Percentiles rank a stretch among this genome's conserved stretches.
Evolutionary conservation across 2,113 vertebrate species (phyloP).

Genomic region (Nothoprocta perdicaria): DNA sequence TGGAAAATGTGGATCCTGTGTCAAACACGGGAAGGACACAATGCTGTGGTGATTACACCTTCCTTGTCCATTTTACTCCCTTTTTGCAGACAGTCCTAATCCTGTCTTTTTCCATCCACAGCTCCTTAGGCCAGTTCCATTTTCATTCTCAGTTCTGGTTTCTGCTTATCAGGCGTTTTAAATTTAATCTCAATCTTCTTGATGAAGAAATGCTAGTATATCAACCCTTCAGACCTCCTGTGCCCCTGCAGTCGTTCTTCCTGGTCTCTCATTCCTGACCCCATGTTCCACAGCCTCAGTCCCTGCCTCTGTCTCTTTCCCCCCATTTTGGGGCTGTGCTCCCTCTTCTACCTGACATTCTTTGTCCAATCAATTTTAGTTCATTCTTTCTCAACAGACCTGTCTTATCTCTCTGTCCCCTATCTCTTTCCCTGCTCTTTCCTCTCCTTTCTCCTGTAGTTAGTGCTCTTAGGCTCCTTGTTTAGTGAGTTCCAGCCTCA

Average conservation of each 20-base stretch:
- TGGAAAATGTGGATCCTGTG: not conserved
- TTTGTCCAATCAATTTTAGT: not conserved
- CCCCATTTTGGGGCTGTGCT: not conserved
- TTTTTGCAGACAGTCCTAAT: not conserved
- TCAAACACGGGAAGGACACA: not conserved
- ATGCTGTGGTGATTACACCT: not conserved
- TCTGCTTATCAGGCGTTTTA: not conserved
- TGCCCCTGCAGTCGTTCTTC: not conserved
- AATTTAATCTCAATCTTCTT: conserved; percentile 12
- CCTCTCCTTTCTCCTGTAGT: not conserved
- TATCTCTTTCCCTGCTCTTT: not conserved
- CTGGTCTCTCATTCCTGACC: not conserved
- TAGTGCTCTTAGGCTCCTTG: not conserved
- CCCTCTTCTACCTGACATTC: not conserved
- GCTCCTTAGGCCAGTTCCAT: not conserved
- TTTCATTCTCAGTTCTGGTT: not conserved
- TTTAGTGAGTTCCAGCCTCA: not conserved
- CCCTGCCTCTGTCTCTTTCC: not conserved
- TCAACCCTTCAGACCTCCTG: not conserved
- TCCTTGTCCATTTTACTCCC: not conserved
- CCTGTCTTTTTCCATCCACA: not conserved
- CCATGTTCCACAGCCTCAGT: not conserved
- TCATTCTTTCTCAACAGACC: not conserved
- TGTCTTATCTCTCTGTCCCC: not conserved
- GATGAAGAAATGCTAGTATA: not conserved